Conservation (phyloP, 2,888 invertebrate genomes). For the Octodonta nipae region DNA sequence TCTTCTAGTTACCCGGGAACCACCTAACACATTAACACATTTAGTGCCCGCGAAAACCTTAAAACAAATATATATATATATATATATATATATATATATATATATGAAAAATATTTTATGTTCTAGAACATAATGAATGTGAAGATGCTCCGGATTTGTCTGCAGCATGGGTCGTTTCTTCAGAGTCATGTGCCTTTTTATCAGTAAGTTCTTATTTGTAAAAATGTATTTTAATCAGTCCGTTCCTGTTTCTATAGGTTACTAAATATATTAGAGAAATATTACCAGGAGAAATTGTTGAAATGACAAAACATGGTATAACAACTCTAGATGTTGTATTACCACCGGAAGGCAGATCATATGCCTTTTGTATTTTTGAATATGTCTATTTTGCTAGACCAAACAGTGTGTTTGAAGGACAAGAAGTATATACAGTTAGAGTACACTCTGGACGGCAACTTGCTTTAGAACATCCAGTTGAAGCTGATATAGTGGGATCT, state of each 20-base stretch:
- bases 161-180: constrained; percentile 91
- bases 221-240: background rate
- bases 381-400: constrained; percentile 97
- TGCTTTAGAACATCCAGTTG: constrained; percentile 77
- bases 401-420: constrained; percentile 91
- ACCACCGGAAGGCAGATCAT: constrained; percentile 59
- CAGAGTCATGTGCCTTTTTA: constrained; percentile 92
- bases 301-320: constrained; percentile 72
- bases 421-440: constrained; percentile 88
- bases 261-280: constrained; percentile 86
- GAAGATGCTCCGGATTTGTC: constrained; percentile 39
- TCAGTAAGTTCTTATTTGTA: constrained; percentile 34
- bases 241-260: constrained; percentile 36
- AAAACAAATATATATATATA: no score
- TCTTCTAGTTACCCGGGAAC: no score
- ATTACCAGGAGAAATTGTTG: constrained; percentile 84
- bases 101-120: no score
- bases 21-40: no score
- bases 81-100: no score
- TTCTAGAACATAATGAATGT: constrained; percentile 26
- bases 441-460: constrained; percentile 85
- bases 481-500: constrained; percentile 91
- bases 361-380: constrained; percentile 97
- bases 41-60: no score
- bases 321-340: constrained; percentile 76